Conservation (phyloP, 1,140 invertebrate species). For the Thrips palmi region DNA sequence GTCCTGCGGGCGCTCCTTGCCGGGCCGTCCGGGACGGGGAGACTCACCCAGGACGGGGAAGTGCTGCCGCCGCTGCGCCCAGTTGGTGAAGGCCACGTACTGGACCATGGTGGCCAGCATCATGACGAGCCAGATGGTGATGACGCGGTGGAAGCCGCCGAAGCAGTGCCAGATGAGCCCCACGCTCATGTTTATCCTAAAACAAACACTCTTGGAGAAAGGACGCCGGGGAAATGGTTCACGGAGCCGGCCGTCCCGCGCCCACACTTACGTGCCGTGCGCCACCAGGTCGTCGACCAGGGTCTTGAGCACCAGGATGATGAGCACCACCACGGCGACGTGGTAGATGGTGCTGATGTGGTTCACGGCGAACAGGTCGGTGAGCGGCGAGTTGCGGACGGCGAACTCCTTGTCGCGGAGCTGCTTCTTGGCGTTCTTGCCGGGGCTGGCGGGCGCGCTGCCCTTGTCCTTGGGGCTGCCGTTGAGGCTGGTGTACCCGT, state of each 20-base stretch:
- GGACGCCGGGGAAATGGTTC: conserved; percentile 3
- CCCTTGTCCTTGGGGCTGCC: no score
- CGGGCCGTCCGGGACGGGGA: no score
- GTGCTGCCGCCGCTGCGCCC: no score
- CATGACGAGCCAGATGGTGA: conserved; percentile 33
- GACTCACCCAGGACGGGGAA: no score
- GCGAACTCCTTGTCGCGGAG: conserved; percentile 45
- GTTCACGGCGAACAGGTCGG: conserved; percentile 54
- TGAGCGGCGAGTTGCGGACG: conserved; percentile 49
- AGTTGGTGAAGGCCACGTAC: neutral
- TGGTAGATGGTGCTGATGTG: conserved; percentile 71
- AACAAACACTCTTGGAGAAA: conserved; percentile 4
- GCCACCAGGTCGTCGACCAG: conserved; percentile 50
- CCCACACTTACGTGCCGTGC: conserved; percentile 46
- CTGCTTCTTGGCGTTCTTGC: no score
- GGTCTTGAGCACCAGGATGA: conserved; percentile 54
- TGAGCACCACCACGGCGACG: conserved; percentile 60
- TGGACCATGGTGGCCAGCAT: conserved; percentile 23
- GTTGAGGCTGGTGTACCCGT: no score
- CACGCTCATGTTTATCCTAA: no score
- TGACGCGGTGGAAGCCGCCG: no score
- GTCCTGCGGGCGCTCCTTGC: no score
- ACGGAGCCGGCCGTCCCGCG: neutral
- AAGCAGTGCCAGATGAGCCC: no score
- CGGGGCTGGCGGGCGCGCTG: no score